Conservation (phyloP, 2,888 invertebrate species). For the Pandemis cinnamomeana region DNA sequence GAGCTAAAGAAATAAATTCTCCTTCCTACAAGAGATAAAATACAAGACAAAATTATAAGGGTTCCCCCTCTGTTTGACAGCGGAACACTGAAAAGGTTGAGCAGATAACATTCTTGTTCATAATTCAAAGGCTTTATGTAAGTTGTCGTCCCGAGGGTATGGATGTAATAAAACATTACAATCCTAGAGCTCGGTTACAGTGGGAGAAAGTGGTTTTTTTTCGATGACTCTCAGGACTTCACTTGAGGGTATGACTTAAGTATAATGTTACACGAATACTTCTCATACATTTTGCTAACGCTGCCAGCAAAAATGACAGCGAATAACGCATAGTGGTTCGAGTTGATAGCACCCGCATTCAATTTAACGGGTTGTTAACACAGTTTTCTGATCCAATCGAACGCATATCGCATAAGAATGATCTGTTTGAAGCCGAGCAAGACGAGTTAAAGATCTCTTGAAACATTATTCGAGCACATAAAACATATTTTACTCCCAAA, state of each 20-base stretch:
- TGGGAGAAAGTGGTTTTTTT: slow-evolving; percentile 27
- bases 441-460: slow-evolving; percentile 33
- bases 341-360: slow-evolving; percentile 22
- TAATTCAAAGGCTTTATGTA: slow-evolving; percentile 41
- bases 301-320: neutral
- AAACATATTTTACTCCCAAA: slow-evolving; percentile 41
- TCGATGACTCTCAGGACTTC: slow-evolving; percentile 22
- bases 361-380: slow-evolving; percentile 23
- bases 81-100: slow-evolving; percentile 41
- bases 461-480: slow-evolving; percentile 37
- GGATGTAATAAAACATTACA: slow-evolving; percentile 54
- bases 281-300: neutral
- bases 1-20: slow-evolving; percentile 32
- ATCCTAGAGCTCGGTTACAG: slow-evolving; percentile 40
- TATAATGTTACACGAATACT: neutral
- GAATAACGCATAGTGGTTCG: slow-evolving; percentile 4
- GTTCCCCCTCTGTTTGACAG: slow-evolving; percentile 37
- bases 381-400: slow-evolving; percentile 18
- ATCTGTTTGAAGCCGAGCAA: slow-evolving; percentile 31
- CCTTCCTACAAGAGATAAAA: slow-evolving; percentile 31
- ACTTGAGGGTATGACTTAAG: slow-evolving; percentile 12
- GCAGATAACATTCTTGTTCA: slow-evolving; percentile 39
- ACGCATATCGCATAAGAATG: slow-evolving; percentile 35
- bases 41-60: slow-evolving; percentile 38
- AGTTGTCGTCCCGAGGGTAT: slow-evolving; percentile 47